A percentile compares a stretch with the other conserved stretches of the same genome.
phyloP scores from a whole-genome alignment of 2,797 vertebrate species.

The Mus minutoides region DNA sequence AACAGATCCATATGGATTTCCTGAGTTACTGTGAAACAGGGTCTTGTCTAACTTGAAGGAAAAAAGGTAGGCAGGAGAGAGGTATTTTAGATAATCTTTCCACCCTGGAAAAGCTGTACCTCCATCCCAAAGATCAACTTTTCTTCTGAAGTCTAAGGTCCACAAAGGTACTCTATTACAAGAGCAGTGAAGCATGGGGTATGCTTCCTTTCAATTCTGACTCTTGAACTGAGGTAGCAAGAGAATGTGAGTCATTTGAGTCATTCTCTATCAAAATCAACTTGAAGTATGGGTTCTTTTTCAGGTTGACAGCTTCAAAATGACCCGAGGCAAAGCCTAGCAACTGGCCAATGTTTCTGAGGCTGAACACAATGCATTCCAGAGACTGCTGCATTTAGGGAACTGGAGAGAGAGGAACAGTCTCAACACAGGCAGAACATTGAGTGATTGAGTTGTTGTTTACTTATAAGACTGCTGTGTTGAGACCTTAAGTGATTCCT shows the following conservation, averaged over 20 bases:
- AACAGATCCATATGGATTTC: background rate
- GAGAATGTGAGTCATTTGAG: background rate
- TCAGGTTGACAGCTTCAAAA: background rate
- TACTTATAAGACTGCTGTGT: background rate
- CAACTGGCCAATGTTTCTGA: background rate
- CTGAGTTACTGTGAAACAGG: background rate
- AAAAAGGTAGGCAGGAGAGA: background rate
- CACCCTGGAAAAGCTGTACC: background rate
- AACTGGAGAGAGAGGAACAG: background rate
- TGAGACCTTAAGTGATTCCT: background rate
- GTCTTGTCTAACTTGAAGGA: background rate
- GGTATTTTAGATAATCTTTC: background rate
- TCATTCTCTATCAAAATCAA: conserved; percentile 11
- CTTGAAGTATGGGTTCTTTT: background rate
- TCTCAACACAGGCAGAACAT: background rate
- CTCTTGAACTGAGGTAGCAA: background rate
- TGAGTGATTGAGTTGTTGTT: background rate
- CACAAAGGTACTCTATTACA: background rate
- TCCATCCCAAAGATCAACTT: background rate
- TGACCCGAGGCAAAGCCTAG: background rate
- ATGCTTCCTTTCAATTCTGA: background rate
- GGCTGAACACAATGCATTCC: background rate
- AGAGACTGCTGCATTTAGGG: background rate
- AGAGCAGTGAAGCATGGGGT: background rate
- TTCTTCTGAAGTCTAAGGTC: background rate